Evolutionary conservation across 2,113 vertebrate species (phyloP).

Genomic region (Pedionomus torquatus): DNA sequence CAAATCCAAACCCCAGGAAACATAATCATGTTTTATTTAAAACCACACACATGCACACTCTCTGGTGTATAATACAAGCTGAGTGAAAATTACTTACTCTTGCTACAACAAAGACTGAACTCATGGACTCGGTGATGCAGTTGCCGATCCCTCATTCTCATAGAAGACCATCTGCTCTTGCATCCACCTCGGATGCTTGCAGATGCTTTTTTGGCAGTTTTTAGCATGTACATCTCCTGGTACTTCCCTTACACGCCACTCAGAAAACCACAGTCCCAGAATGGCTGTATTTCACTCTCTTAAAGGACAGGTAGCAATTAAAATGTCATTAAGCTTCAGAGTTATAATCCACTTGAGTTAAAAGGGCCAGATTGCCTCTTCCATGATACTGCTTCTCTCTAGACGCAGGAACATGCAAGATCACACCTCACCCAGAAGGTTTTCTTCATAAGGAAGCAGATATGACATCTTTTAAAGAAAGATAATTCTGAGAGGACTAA

Average conservation of each 20-base stretch:
- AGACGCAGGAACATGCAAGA: neutral
- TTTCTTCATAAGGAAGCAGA: neutral
- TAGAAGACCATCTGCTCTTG: neutral
- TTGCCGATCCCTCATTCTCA: neutral
- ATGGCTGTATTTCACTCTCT: neutral
- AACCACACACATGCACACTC: neutral
- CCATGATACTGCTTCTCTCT: neutral
- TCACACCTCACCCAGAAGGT: neutral
- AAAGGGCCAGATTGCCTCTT: neutral
- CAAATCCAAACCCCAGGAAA: neutral
- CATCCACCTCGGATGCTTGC: neutral
- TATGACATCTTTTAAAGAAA: neutral
- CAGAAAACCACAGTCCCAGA: neutral
- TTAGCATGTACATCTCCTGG: neutral
- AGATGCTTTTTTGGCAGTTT: neutral
- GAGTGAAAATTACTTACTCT: neutral
- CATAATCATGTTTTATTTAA: slow-evolving; percentile 47
- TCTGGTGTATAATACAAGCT: neutral
- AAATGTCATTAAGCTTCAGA: neutral
- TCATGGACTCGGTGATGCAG: neutral
- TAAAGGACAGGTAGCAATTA: neutral
- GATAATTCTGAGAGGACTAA: slow-evolving; percentile 32
- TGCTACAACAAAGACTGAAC: neutral
- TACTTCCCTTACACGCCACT: neutral
- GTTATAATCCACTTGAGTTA: neutral